Evolutionary conservation across 2,113 vertebrate genomes (phyloP), one percentile per base, ranked within the genome.

Genomic region (Pseudonaja textilis): DNA sequence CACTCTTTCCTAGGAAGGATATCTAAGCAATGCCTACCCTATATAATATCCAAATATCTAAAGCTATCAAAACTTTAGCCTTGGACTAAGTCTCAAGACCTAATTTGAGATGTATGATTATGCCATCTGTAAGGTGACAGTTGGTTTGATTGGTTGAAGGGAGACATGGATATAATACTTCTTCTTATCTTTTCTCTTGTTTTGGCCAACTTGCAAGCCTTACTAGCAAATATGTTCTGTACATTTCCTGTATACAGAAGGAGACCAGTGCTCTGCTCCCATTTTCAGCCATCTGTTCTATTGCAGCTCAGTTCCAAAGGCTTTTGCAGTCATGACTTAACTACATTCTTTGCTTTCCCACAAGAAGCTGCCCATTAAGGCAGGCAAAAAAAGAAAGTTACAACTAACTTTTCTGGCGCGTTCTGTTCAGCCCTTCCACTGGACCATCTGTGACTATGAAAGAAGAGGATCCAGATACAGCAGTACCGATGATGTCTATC

Each of bases 51-150:
- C 89, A 95, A 94, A 95, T 96, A 97, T 94, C 93, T 96, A 95
- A 92, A 88, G 94, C 93, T 89, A 90, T 94, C 95, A 93, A 93
- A 96, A 59, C 54, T 93, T 95, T 85, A 61, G 90, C 91, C 90
- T 92, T 93, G 96, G 96, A 94, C 93, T 0, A 1, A 92, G 42
- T 94, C 64, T 61, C 93, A 69, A n/a, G 0, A 93, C 93, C 94
- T 93, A 95, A 90, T 90, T 96, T 94, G 94, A 95, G 93, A 94
- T 57, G 96, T 96, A 91, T 96, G 96, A 96, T 97, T 97, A 97
- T 95, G 91, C 95, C 90, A 93, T 93, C 92, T 95, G 96, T 97
- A 97, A 97, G 93, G 95, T 96, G 96, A 97, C 94, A 95, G 96
- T 94, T 57, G 94, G 89, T 85, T 90, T 95, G 92, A 96, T 95